Evolutionary conservation across 2,888 invertebrate genomes (phyloP).

Genomic region (Ectobius pallidus): DNA sequence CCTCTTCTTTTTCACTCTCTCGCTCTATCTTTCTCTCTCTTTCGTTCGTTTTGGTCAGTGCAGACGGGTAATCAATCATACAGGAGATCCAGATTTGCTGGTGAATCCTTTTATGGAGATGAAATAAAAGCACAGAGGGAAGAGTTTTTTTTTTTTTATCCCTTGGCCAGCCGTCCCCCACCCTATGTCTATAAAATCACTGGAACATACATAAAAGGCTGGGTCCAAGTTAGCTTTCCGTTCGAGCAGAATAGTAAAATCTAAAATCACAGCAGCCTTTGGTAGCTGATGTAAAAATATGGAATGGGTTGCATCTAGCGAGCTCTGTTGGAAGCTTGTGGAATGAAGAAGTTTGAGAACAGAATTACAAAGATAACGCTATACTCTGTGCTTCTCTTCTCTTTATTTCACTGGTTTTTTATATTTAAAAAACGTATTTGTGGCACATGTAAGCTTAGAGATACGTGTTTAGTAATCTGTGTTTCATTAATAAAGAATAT

Average conservation of each 20-base stretch:
- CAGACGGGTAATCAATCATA: conserved; percentile 34
- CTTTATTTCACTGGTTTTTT: too few species aligned
- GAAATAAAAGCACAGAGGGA: conserved; percentile 30
- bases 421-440: too few species aligned
- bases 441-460: too few species aligned
- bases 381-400: too few species aligned
- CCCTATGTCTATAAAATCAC: conserved; percentile 29
- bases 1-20: not conserved
- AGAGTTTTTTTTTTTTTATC: conserved; percentile 25
- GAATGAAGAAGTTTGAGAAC: too few species aligned
- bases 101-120: conserved; percentile 33
- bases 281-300: conserved; percentile 18
- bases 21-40: not conserved
- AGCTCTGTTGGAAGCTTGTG: too few species aligned
- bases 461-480: too few species aligned
- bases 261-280: conserved; percentile 24
- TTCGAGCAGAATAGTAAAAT: conserved; percentile 19
- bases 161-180: conserved; percentile 6
- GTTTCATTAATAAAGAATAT: too few species aligned
- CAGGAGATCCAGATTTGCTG: conserved; percentile 27
- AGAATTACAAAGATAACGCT: too few species aligned
- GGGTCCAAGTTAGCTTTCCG: conserved; percentile 22
- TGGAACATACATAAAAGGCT: conserved; percentile 27
- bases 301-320: too few species aligned
- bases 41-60: conserved; percentile 25